Base-by-base conservation (phyloP, 2,113 vertebrate genomes). In the Poeciliopsis turrubarensis region DNA sequence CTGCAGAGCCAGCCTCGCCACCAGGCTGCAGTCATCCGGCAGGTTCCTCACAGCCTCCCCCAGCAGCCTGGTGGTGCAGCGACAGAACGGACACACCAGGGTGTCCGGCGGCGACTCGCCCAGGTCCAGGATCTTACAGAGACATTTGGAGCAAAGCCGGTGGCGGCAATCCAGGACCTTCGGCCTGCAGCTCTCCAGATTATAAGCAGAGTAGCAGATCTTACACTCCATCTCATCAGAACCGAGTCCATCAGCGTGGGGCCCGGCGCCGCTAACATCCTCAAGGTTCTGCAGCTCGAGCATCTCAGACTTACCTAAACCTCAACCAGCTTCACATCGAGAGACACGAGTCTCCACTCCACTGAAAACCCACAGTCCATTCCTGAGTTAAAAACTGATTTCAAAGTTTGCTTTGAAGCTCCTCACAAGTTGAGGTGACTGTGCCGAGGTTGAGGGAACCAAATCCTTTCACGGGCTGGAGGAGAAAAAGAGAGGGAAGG, bases 81-180 rank as follows among this genome's bases (percentile, higher is more conserved):
- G 96, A 84, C 97, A 99, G 84, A 99, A 99, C 0, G 98, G 98
- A 75, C 98, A 99, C 25, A 97, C 95, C 5, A 97, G 95, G n/a
- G 94, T 92, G 25, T 94, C 93, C 0, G 95, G 95, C 0, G 96
- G 95, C 12, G 95, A 95, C 82, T 98, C 97, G 2, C 95, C 96
- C 0, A 97, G 95, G 91, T 97, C 96, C 68, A 97, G 93, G 88
- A 99, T 97, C 92, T 98, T 98, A 77, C 89, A 88, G 37, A 99
- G 95, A 86, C 98, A 99, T 91, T 95, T 98, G 92, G 95, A 95
- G 76, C 98, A 99, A 11, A 99, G 94, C 26, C 96, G 93, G 87
- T 99, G 98, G 84, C 95, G 95, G 26, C 98, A 98, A 76, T 94
- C 94, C 15, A 99, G 95, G 74, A 97, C 93, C 79, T 98, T 98